A percentile compares a stretch with the other conserved stretches of the same genome.
Conservation (phyloP, 2,888 invertebrate species). For the Andrena chrysosceles region DNA sequence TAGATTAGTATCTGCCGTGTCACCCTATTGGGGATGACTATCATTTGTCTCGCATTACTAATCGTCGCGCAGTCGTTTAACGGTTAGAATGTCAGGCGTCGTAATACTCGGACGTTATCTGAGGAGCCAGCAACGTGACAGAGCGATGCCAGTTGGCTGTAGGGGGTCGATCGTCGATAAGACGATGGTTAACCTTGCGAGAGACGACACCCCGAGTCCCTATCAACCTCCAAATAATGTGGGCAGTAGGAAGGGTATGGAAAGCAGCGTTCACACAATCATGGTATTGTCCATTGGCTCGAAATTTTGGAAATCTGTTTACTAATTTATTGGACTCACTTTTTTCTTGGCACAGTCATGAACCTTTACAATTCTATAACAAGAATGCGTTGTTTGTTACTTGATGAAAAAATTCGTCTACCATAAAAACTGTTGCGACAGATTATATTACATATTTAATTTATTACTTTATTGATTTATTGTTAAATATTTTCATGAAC, state of each 20-base stretch:
- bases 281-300: not conserved
- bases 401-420: too few relatives aligned
- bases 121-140: slow-evolving; percentile 54
- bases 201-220: slow-evolving; percentile 49
- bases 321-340: not conserved
- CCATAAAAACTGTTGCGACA: too few relatives aligned
- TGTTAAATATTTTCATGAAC: too few relatives aligned
- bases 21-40: slow-evolving; percentile 33
- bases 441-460: too few relatives aligned
- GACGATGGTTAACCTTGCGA: slow-evolving; percentile 47
- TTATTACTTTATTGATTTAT: too few relatives aligned
- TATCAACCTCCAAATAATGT: slow-evolving; percentile 27
- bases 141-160: slow-evolving; percentile 46
- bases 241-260: not conserved
- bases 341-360: too few relatives aligned
- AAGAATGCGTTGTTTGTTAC: too few relatives aligned
- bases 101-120: slow-evolving; percentile 64
- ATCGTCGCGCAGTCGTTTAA: slow-evolving; percentile 68
- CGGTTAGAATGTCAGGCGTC: slow-evolving; percentile 64
- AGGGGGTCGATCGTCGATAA: slow-evolving; percentile 65
- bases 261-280: not conserved
- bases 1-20: slow-evolving; percentile 33
- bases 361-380: too few relatives aligned
- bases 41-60: slow-evolving; percentile 68
- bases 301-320: not conserved